Percentiles rank a stretch among this genome's conserved stretches.
These are phyloP conservation scores for Acronicta aceris DNA, from an alignment of 2,888 invertebrate genomes.

Conservation along the genomic window DNA sequence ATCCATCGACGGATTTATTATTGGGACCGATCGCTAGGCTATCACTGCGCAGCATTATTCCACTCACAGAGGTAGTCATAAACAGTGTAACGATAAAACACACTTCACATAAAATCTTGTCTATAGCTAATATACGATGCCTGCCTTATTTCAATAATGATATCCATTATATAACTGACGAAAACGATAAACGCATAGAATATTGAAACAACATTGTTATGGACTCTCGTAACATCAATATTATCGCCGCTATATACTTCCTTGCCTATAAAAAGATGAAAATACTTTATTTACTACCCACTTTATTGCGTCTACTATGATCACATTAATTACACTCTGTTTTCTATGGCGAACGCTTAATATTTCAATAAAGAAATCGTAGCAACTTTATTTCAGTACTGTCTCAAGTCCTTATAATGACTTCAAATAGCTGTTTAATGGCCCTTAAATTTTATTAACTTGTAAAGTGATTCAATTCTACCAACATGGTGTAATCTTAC, in stretches of 20 bases:
- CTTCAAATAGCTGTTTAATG: conserved; percentile 23
- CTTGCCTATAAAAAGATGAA: conserved; percentile 71
- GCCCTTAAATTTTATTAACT: conserved; percentile 35
- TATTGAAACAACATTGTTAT: conserved; percentile 69
- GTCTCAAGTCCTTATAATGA: conserved; percentile 17
- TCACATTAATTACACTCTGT: conserved; percentile 73
- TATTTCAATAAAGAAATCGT: conserved; percentile 66
- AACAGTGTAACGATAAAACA: conserved; percentile 15
- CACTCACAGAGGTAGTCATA: background rate
- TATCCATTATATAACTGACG: conserved; percentile 48
- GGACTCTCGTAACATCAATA: conserved; percentile 67
- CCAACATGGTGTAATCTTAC: conserved; percentile 14
- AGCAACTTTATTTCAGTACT: conserved; percentile 54
- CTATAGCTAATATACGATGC: conserved; percentile 35
- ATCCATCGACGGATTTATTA: too few relatives aligned
- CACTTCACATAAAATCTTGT: conserved; percentile 21
- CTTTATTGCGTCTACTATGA: conserved; percentile 72
- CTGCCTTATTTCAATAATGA: conserved; percentile 43
- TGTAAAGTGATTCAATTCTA: conserved; percentile 38
- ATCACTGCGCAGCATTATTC: too few relatives aligned
- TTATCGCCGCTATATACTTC: conserved; percentile 64
- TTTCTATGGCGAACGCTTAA: conserved; percentile 65
- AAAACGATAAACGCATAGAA: conserved; percentile 67
- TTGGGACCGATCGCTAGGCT: too few relatives aligned
- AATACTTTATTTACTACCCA: conserved; percentile 74